Base-by-base conservation (phyloP, 1,140 invertebrate species). In the Leptinotarsa undecemlineata region DNA sequence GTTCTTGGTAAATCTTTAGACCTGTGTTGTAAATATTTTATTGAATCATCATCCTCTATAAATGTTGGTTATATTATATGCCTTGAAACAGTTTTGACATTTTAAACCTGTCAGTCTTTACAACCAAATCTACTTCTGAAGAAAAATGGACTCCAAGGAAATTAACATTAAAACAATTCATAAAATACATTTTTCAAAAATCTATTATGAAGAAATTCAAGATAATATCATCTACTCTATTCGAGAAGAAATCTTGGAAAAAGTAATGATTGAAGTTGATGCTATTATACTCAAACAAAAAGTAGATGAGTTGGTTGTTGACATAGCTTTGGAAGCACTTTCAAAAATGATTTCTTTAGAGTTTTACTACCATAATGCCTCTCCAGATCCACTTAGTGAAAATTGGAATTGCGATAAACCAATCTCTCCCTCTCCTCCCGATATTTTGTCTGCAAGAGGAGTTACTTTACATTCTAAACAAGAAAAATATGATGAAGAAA, bases 231-330 rank as follows among this genome's bases (percentile, higher is more conserved):
- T 68, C 13, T 68, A 68, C 15, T 42, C 67, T 15, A 33, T 48
- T 17, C 33, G 67, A 48, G 67, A 68, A 68, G 67, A 68, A 68
- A 33, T 68, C 14, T 47, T 68, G 14, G 67, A 68, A 19, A 42
- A 15, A 68, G 47, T 48, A 5, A 48, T 68, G 33, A 15, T 48
- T 13, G 67, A 68, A 68, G 19, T 68, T 47, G 47, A 68, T 47
- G n/a, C 33, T 47, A 48, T 68, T 17, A n/a, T 15, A 20, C 17
- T 11, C 1, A 42, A 68, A 21, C 23, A 68, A 47, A 20, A 47
- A 17, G 33, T 21, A n/a, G 47, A 47, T 1, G 17, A 20, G 67
- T 68, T 68, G 19, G 33, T 68, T n/a, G 17, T 48, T 14, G 67
- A 68, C 19, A 20, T 48, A 68, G 67, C 67, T 48, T 68, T 26